Conservation (phyloP, 2,113 vertebrate species). For the Chaetodon auriga region DNA sequence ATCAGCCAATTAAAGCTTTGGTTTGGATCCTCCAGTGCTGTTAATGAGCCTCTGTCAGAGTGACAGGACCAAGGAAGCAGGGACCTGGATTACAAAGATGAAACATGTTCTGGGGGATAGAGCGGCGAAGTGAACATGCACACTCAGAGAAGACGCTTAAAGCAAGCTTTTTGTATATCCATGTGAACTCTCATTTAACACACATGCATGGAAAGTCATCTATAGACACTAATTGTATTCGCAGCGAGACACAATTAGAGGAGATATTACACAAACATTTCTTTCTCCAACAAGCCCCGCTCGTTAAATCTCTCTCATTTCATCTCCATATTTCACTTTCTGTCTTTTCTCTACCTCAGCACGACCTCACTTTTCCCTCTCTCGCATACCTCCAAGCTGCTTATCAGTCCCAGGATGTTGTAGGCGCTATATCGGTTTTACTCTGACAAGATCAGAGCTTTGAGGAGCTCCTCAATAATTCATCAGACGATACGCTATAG, state of each 20-base stretch:
- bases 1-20: conserved; percentile 76
- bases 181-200: background rate
- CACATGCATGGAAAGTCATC: background rate
- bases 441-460: conserved; percentile 70
- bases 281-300: background rate
- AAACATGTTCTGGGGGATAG: background rate
- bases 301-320: conserved; percentile 34
- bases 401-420: conserved; percentile 64
- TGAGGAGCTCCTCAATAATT: conserved; percentile 72
- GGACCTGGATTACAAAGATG: conserved; percentile 42
- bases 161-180: background rate
- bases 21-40: conserved; percentile 57
- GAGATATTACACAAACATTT: background rate
- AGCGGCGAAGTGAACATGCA: background rate
- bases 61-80: conserved; percentile 11
- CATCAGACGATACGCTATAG: conserved; percentile 48
- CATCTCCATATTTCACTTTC: conserved; percentile 2
- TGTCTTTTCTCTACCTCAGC: conserved; percentile 33
- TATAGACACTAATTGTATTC: background rate
- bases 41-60: conserved; percentile 71
- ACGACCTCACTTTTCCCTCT: conserved; percentile 37
- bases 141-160: background rate
- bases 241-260: conserved; percentile 4
- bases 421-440: conserved; percentile 59
- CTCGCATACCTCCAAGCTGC: conserved; percentile 42